phyloP scores from a whole-genome alignment of 2,113 vertebrate species.

The Alligator sinensis region DNA sequence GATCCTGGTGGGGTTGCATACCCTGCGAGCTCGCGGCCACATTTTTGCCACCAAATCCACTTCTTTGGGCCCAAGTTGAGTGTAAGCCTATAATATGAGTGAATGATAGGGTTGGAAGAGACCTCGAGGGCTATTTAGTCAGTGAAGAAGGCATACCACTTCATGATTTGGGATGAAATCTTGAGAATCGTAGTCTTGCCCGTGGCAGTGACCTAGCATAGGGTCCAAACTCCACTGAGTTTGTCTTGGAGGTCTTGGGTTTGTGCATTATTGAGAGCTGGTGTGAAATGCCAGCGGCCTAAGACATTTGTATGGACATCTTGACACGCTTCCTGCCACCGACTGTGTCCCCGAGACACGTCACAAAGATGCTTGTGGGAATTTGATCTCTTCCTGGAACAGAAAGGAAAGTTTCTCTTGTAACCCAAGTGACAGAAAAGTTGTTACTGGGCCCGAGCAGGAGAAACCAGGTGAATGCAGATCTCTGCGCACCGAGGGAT shows the following conservation, averaged over 20 bases:
- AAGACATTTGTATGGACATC: background rate
- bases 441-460: background rate
- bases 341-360: background rate
- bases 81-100: background rate
- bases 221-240: background rate
- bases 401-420: background rate
- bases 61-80: background rate
- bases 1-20: background rate
- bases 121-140: too few species aligned
- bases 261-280: background rate
- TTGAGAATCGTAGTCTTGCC: background rate
- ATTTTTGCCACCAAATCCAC: background rate
- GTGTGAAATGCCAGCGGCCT: background rate
- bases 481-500: accelerated
- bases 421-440: background rate
- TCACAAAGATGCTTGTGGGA: background rate
- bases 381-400: background rate
- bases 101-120: background rate
- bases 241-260: background rate
- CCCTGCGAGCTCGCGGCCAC: background rate
- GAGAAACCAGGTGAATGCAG: background rate
- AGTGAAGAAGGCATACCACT: background rate
- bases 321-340: background rate
- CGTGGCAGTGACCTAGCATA: background rate
- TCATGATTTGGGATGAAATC: background rate